These are phyloP conservation scores for Semicossyphus pulcher DNA, from an alignment of 2,113 vertebrate species.

Conservation along the genomic window DNA sequence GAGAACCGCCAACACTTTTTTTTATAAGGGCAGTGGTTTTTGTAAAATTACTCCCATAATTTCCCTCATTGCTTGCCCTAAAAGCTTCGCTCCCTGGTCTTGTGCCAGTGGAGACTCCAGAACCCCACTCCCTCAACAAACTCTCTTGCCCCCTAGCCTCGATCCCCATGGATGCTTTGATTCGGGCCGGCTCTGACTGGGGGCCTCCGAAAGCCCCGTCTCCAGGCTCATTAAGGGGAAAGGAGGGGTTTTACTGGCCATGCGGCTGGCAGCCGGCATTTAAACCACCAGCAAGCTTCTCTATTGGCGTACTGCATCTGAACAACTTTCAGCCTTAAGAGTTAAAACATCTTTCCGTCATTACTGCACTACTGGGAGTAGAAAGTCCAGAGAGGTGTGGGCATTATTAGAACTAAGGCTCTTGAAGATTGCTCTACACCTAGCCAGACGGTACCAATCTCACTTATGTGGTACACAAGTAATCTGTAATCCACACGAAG, in stretches of 20 bases:
- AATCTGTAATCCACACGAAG: conserved; percentile 25
- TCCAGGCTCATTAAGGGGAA: conserved; percentile 75
- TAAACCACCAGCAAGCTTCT: conserved; percentile 62
- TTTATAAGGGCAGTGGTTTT: conserved; percentile 30
- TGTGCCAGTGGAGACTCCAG: conserved; percentile 60
- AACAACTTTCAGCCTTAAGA: conserved; percentile 31
- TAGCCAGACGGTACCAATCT: conserved; percentile 1
- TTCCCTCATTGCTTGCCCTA: conserved; percentile 32
- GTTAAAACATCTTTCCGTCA: conserved; percentile 59
- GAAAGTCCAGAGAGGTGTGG: conserved; percentile 22
- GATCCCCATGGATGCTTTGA: conserved; percentile 71
- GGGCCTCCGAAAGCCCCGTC: conserved; percentile 55
- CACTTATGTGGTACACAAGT: conserved; percentile 12
- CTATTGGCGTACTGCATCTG: conserved; percentile 31
- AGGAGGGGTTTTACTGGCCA: conserved; percentile 73
- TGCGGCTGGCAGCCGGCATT: conserved; percentile 66
- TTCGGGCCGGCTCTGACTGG: conserved; percentile 63
- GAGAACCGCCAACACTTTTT: conserved; percentile 14
- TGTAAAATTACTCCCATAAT: conserved; percentile 43
- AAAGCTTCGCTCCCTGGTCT: conserved; percentile 49
- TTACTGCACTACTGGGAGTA: conserved; percentile 33
- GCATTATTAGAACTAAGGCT: conserved; percentile 32
- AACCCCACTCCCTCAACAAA: conserved; percentile 49
- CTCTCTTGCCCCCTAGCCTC: conserved; percentile 45
- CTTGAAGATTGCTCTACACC: conserved; percentile 8